Percentiles rank a stretch among this genome's conserved stretches.
phyloP scores from a whole-genome alignment of 2,113 vertebrate species.

The Prionailurus bengalensis region DNA sequence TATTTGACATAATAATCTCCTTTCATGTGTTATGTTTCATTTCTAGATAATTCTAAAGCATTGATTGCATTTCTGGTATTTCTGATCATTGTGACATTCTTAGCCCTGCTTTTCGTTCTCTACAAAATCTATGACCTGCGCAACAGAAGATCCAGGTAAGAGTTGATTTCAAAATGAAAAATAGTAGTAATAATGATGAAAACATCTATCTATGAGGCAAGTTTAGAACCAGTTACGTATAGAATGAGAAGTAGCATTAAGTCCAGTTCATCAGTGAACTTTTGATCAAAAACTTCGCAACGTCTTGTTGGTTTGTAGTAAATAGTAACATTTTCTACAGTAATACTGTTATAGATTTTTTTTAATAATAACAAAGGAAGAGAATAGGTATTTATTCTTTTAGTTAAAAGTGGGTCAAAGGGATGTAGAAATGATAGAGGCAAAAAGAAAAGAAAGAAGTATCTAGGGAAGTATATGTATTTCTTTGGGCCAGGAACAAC shows the following conservation, averaged over 20 bases:
- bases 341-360: background rate
- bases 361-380: background rate
- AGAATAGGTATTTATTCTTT: background rate
- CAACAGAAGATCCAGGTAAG: constrained; percentile 90
- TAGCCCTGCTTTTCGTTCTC: constrained; percentile 93
- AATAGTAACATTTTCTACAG: background rate
- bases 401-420: background rate
- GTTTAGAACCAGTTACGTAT: no score
- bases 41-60: constrained; percentile 93
- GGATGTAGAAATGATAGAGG: background rate
- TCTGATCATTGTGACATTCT: constrained; percentile 92
- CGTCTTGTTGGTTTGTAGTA: background rate
- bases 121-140: constrained; percentile 95
- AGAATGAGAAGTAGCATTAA: accelerated
- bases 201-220: accelerated
- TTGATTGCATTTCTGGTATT: constrained; percentile 93
- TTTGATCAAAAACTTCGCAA: background rate
- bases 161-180: background rate
- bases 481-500: background rate
- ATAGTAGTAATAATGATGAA: background rate
- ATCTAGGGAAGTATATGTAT: background rate
- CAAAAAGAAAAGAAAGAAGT: background rate
- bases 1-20: background rate
- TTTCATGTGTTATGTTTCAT: constrained; percentile 50
- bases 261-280: background rate